Evolutionary conservation across 2,888 invertebrate species (phyloP).

Genomic region (Eudasyphora cyanicolor): DNA sequence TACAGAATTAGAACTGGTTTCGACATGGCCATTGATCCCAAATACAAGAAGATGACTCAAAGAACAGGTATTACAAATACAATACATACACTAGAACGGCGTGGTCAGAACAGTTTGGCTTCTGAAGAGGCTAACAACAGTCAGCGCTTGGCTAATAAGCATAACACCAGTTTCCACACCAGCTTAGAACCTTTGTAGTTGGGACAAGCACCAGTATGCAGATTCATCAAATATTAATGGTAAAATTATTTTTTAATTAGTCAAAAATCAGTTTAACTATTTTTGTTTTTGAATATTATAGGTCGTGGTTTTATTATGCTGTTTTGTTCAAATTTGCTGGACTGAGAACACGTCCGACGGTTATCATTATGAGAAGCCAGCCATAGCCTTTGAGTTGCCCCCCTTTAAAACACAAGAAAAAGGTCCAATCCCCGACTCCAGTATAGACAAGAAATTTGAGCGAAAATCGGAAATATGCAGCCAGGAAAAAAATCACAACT

Average conservation of each 20-base stretch:
- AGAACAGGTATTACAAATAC: no score
- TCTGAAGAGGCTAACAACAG: slow-evolving; percentile 31
- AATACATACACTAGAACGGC: no score
- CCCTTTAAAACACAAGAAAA: not conserved
- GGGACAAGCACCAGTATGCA: not conserved
- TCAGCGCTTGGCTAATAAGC: not conserved
- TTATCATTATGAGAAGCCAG: slow-evolving; percentile 44
- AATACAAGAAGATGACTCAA: no score
- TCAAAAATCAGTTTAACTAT: not conserved
- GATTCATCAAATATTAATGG: slow-evolving; percentile 4
- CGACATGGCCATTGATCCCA: no score
- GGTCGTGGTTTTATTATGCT: not conserved
- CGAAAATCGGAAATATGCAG: not conserved
- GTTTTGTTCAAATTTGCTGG: not conserved
- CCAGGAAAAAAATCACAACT: not conserved
- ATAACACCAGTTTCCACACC: not conserved
- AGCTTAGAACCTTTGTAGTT: no score
- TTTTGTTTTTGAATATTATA: not conserved
- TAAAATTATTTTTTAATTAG: not conserved
- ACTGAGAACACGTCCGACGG: slow-evolving; percentile 7
- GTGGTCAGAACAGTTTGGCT: not conserved
- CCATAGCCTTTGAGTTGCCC: slow-evolving; percentile 36
- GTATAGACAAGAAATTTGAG: not conserved
- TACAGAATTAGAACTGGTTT: no score
- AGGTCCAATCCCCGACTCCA: not conserved